Evolutionary conservation across 2,113 vertebrate genomes (phyloP).

Genomic region (Brachyhypopomus occidentalis): DNA sequence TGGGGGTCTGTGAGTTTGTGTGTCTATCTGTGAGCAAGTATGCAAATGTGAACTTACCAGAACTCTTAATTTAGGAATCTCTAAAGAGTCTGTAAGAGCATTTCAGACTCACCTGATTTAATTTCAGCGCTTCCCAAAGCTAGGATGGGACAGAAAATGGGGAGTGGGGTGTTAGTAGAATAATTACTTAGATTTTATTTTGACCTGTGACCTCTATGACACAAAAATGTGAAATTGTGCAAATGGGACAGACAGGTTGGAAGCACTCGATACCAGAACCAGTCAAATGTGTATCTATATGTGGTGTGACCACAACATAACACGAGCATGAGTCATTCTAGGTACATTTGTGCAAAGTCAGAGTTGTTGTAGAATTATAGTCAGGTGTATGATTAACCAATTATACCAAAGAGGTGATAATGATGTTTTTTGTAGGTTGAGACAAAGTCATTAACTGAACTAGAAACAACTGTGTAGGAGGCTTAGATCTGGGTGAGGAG

Average conservation of each 20-base stretch:
- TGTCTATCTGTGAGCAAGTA: neutral
- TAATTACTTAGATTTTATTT: constrained; percentile 19
- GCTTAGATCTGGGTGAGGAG: no score
- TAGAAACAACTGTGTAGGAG: no score
- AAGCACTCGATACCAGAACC: neutral
- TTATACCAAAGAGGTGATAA: no score
- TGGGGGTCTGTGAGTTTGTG: neutral
- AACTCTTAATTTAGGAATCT: neutral
- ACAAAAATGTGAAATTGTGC: neutral
- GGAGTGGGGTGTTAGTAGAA: neutral
- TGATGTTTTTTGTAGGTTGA: no score
- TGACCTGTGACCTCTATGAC: neutral
- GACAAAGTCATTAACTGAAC: no score
- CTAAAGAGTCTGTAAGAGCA: neutral
- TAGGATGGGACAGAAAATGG: constrained; percentile 44
- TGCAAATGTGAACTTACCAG: neutral
- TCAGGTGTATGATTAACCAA: no score
- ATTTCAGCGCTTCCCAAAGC: constrained; percentile 94
- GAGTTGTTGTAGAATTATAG: no score
- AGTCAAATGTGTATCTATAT: neutral
- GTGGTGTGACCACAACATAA: constrained; percentile 22
- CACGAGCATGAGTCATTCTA: no score
- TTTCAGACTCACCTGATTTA: constrained; percentile 83
- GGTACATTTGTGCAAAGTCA: no score
- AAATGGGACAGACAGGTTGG: neutral